phyloP scores from a whole-genome alignment of 2,888 invertebrate genomes.

The Megamerina dolium region DNA sequence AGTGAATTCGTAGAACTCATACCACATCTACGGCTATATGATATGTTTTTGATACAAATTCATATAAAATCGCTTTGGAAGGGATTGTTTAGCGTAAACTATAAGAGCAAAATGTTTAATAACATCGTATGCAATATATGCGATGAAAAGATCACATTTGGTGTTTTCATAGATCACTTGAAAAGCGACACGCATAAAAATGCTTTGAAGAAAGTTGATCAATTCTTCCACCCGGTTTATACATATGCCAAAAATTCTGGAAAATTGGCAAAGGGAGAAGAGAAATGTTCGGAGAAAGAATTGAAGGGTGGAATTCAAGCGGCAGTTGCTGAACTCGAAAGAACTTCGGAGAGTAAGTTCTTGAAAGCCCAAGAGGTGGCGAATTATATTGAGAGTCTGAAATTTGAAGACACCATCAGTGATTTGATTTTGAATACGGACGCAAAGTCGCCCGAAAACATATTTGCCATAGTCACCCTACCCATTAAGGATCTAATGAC shows the following conservation, averaged over 20 bases:
- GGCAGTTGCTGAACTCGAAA: constrained; percentile 8
- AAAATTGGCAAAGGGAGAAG: constrained; percentile 11
- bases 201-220: constrained; percentile 13
- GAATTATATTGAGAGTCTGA: not conserved
- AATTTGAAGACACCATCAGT: constrained; percentile 1
- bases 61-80: constrained; percentile 7
- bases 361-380: constrained; percentile 9
- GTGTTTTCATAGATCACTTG: constrained; percentile 15
- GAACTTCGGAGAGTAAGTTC: not conserved
- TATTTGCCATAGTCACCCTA: constrained; percentile 13
- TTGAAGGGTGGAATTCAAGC: constrained; percentile 6
- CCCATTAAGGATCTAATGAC: constrained; percentile 16
- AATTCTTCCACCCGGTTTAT: constrained; percentile 24
- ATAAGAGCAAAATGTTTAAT: not conserved
- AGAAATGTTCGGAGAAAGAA: constrained; percentile 6
- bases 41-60: constrained; percentile 15
- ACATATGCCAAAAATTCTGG: constrained; percentile 16
- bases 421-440: constrained; percentile 4
- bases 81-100: constrained; percentile 6
- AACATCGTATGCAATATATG: constrained; percentile 13
- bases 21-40: constrained; percentile 13
- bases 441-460: constrained; percentile 12
- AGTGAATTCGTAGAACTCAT: constrained; percentile 14
- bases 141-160: constrained; percentile 7
- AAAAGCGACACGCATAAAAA: constrained; percentile 9